Evolutionary conservation across 2,888 invertebrate genomes (phyloP).

Genomic region (Eupelmus urozonus): DNA sequence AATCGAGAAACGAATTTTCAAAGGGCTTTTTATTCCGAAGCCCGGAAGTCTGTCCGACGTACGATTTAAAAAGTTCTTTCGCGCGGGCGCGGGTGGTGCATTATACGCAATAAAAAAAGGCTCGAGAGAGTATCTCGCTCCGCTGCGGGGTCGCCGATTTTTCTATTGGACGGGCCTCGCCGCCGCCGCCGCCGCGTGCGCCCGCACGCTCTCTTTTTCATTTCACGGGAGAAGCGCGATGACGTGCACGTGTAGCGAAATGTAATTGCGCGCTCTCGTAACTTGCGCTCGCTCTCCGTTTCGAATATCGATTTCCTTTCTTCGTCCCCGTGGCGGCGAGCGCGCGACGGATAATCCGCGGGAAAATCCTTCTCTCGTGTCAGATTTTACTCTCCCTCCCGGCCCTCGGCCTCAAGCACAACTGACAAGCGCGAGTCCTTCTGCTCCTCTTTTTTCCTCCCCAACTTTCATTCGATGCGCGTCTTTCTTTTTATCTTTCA

Average conservation of each 20-base stretch:
- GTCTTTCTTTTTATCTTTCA: neutral
- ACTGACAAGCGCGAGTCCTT: slow-evolving; percentile 32
- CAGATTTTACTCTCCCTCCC: slow-evolving; percentile 49
- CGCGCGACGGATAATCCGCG: slow-evolving; percentile 52
- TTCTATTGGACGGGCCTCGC: slow-evolving; percentile 40
- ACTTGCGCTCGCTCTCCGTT: slow-evolving; percentile 52
- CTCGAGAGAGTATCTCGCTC: neutral
- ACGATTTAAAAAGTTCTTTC: slow-evolving; percentile 58
- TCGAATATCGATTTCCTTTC: slow-evolving; percentile 60
- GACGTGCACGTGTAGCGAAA: slow-evolving; percentile 53
- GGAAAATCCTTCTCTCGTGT: slow-evolving; percentile 54
- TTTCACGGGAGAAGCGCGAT: slow-evolving; percentile 50
- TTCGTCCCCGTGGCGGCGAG: slow-evolving; percentile 10
- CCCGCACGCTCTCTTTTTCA: slow-evolving; percentile 41
- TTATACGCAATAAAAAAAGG: slow-evolving; percentile 59
- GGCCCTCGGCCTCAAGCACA: slow-evolving; percentile 12
- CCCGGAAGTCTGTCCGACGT: slow-evolving; percentile 29
- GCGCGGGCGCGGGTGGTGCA: slow-evolving; percentile 32
- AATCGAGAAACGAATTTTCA: slow-evolving; percentile 51
- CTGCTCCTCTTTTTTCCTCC: slow-evolving; percentile 13
- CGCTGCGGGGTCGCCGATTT: slow-evolving; percentile 33
- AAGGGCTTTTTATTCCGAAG: slow-evolving; percentile 53
- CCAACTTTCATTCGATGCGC: slow-evolving; percentile 31
- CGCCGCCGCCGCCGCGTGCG: slow-evolving; percentile 4
- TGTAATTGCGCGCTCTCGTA: slow-evolving; percentile 60